These are phyloP conservation scores for Xiphias gladius DNA, from an alignment of 2,113 vertebrate genomes.

Conservation along the genomic window DNA sequence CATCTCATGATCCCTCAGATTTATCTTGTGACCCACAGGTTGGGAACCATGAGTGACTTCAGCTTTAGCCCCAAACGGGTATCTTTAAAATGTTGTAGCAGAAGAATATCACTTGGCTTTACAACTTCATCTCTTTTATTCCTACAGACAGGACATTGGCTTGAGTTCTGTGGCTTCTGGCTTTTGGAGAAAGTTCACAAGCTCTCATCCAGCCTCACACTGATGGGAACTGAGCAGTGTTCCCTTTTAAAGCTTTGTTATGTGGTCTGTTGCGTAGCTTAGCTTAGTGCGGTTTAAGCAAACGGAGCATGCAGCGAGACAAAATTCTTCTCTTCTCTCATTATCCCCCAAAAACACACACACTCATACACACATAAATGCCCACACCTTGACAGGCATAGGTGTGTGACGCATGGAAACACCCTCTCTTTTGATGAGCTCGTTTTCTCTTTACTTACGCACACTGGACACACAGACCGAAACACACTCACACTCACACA, in stretches of 20 bases:
- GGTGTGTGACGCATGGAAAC: constrained; percentile 58
- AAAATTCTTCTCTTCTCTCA: constrained; percentile 37
- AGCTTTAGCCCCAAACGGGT: background rate
- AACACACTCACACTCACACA: background rate
- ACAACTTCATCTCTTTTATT: constrained; percentile 20
- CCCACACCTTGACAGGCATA: constrained; percentile 57
- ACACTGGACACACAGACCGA: constrained; percentile 62
- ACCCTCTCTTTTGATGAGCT: constrained; percentile 65
- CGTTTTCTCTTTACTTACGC: constrained; percentile 70
- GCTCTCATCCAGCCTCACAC: constrained; percentile 11
- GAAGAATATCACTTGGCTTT: background rate
- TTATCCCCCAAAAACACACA: background rate
- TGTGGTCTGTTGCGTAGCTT: constrained; percentile 25
- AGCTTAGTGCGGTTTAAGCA: constrained; percentile 53
- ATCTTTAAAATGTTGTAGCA: background rate
- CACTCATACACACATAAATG: background rate
- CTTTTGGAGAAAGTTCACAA: constrained; percentile 33
- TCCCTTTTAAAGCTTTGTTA: constrained; percentile 74
- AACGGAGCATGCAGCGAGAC: constrained; percentile 38
- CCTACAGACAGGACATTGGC: constrained; percentile 30
- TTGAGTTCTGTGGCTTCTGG: constrained; percentile 17
- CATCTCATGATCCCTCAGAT: background rate
- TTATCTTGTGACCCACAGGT: constrained; percentile 1
- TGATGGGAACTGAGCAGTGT: constrained; percentile 44
- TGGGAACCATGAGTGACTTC: background rate